Percentiles rank a stretch among this genome's conserved stretches.
These are phyloP conservation scores for Meandrusa payeni DNA, from an alignment of 2,888 invertebrate genomes.

Conservation along the genomic window DNA sequence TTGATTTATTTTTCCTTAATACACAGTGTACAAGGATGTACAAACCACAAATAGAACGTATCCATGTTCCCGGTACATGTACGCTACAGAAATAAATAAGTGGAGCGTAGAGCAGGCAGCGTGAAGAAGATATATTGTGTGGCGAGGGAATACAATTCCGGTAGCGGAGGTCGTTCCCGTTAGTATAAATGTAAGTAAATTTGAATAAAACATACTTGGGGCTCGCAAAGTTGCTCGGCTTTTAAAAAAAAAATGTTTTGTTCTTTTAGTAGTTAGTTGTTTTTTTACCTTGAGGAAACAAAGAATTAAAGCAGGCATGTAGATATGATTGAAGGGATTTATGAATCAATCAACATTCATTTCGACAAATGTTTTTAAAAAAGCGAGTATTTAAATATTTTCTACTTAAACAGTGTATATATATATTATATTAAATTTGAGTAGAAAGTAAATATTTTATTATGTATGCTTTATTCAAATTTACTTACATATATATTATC, in stretches of 20 bases:
- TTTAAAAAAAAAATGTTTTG: no score
- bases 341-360: no score
- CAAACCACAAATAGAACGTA: conserved; percentile 32
- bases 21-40: conserved; percentile 9
- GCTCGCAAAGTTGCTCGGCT: conserved; percentile 29
- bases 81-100: conserved; percentile 70
- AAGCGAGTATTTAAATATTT: no score
- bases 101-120: conserved; percentile 39
- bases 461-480: conserved; percentile 80
- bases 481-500: conserved; percentile 81
- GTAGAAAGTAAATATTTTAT: no score
- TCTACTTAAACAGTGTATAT: no score
- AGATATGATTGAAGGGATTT: no score
- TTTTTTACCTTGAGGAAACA: no score
- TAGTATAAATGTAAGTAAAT: conserved; percentile 81
- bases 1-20: background rate
- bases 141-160: conserved; percentile 76
- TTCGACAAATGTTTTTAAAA: no score
- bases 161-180: conserved; percentile 75
- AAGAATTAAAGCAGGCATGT: no score
- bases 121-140: conserved; percentile 78
- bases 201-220: conserved; percentile 76
- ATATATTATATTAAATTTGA: no score
- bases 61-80: conserved; percentile 31
- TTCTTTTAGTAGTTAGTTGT: no score